phyloP scores from a whole-genome alignment of 2,797 vertebrate genomes.

The Poecilia picta region DNA sequence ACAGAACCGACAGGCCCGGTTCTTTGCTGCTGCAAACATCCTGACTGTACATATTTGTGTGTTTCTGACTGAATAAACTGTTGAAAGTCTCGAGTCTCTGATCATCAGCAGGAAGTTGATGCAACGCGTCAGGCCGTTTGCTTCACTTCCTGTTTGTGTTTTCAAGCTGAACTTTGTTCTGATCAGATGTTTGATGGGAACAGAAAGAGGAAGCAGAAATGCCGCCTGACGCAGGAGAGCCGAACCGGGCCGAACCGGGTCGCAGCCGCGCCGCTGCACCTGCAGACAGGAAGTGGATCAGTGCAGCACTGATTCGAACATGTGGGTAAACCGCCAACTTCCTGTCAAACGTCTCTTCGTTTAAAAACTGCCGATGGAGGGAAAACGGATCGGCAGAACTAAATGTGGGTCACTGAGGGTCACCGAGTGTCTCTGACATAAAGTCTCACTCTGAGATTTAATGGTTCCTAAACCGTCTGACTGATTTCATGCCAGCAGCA shows the following conservation, averaged over 20 bases:
- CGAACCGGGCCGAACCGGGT: too few species aligned
- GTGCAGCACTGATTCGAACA: background rate
- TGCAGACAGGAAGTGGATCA: background rate
- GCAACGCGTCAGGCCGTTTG: constrained; percentile 15
- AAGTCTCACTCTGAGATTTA: too few species aligned
- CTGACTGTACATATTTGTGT: background rate
- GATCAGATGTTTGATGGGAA: background rate
- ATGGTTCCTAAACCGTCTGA: too few species aligned
- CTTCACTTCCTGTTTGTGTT: constrained; percentile 51
- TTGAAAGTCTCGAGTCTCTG: background rate
- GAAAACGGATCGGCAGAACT: background rate
- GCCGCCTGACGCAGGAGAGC: background rate
- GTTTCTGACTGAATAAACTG: background rate
- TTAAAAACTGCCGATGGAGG: background rate
- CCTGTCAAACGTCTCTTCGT: background rate
- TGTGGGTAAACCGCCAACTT: background rate
- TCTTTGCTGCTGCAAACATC: background rate
- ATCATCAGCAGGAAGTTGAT: constrained; percentile 33
- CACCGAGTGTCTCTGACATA: too few species aligned
- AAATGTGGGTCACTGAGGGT: background rate
- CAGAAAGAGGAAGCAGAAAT: constrained; percentile 5
- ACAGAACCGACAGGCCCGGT: background rate
- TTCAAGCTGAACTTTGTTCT: constrained; percentile 8
- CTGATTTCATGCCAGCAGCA: too few species aligned
- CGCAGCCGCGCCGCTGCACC: too few species aligned